Conservation (phyloP, 2,113 vertebrate species). For the Larimichthys polyactis region DNA sequence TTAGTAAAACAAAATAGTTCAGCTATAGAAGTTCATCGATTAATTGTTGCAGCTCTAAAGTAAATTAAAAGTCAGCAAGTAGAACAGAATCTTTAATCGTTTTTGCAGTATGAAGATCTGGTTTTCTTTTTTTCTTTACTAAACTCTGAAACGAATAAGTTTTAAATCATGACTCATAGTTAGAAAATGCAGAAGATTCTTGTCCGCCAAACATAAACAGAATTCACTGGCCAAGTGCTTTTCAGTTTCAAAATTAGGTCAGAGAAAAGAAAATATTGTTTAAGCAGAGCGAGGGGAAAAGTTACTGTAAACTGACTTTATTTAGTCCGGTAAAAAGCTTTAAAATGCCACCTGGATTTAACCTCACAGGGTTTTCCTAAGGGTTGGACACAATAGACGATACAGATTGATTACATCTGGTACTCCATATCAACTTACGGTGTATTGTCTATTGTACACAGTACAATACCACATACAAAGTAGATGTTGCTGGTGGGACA, state of each 20-base stretch:
- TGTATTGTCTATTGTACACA: neutral
- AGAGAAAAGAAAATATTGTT: neutral
- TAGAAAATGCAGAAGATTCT: neutral
- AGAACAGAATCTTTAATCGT: too few species aligned
- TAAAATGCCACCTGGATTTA: neutral
- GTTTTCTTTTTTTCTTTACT: neutral
- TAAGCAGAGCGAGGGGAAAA: neutral
- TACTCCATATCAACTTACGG: neutral
- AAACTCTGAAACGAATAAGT: neutral
- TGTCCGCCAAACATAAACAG: neutral
- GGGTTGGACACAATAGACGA: neutral
- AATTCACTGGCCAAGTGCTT: neutral
- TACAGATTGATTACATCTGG: conserved; percentile 26
- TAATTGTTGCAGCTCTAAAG: too few species aligned
- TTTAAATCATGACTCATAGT: neutral
- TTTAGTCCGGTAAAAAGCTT: neutral
- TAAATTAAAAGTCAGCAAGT: too few species aligned
- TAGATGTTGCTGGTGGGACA: neutral
- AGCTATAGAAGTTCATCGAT: too few species aligned
- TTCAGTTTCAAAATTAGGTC: neutral
- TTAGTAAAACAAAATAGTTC: too few species aligned
- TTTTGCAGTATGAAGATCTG: neutral
- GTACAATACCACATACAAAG: neutral
- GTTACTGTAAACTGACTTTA: neutral
- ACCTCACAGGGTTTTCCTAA: neutral